Evolutionary conservation across 2,888 invertebrate genomes (phyloP), one percentile per base, ranked within the genome.

Genomic region (Sesamia inferens): DNA sequence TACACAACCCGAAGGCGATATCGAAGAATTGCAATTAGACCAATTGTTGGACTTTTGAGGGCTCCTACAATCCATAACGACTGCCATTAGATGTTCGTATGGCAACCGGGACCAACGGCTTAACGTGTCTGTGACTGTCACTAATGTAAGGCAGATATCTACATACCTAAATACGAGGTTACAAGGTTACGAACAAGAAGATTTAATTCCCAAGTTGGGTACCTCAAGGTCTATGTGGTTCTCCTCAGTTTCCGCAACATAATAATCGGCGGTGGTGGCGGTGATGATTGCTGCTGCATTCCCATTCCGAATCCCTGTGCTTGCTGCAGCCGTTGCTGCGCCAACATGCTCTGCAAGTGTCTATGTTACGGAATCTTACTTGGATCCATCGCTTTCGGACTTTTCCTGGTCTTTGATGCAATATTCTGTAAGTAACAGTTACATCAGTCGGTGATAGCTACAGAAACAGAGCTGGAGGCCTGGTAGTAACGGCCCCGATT

Each of bases 251-350:
- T 92, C 75, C 91, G 91, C 51, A 93, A 93, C 87, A 85, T 90
- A 79, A 75, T 91, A 74, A 91, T 93, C 67, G 90, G 92, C 16
- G 87, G 91, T 59, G 86, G 85, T 2, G 82, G 91, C 44, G 84
- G 90, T 22, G 83, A 87, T 19, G 83, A 85, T 16, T 84, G 87
- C 55, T 89, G 90, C 74, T 90, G 90, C 66, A 85, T 87, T 39
- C 89, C 90, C 0, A 80, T 92, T 61, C 92, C 92, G 1, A 92
- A 91, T 74, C 92, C 92, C 0, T 92, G 88, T 66, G 82, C 85
- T 4, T 91, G 90, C 76, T 92, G 91, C 74, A 89, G 82, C 68
- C 88, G 86, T 51, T 93, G 92, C 78, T 91, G 90, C 58, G 68
- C 85, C 4, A 88, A 92, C 71, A 22, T 91, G 6, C 59, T 87